phyloP scores from a whole-genome alignment of 2,888 invertebrate species.

The Xestia c-nigrum region DNA sequence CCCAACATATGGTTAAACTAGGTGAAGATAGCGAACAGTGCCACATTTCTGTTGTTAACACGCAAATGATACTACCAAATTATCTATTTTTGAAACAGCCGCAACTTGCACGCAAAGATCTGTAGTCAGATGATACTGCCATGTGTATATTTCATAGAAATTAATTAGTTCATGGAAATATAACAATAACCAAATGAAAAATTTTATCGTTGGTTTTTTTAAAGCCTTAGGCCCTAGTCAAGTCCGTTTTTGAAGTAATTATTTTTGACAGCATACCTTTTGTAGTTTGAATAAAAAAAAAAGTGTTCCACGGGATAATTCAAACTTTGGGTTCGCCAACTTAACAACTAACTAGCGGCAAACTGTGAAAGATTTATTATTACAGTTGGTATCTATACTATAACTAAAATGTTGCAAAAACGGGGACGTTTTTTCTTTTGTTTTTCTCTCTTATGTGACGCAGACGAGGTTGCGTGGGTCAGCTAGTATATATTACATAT shows the following conservation, averaged over 20 bases:
- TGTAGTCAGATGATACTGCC: conserved; percentile 25
- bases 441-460: no score
- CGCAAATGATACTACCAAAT: conserved; percentile 23
- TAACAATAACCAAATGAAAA: background rate
- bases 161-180: conserved; percentile 8
- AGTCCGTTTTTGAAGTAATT: background rate
- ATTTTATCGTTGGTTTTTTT: background rate
- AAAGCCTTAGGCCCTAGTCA: background rate
- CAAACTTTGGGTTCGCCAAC: background rate
- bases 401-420: no score
- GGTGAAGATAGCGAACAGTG: conserved; percentile 36
- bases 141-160: conserved; percentile 18
- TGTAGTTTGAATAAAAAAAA: background rate
- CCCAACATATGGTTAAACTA: conserved; percentile 36
- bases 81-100: conserved; percentile 23
- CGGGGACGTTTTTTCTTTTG: no score
- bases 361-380: background rate
- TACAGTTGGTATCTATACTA: background rate
- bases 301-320: background rate
- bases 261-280: background rate
- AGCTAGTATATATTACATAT: no score
- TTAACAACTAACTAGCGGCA: background rate
- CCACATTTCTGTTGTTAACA: conserved; percentile 38
- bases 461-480: no score
- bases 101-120: conserved; percentile 44